Conservation (phyloP, 2,888 invertebrate species). For the Mimumesa dahlbomi region DNA sequence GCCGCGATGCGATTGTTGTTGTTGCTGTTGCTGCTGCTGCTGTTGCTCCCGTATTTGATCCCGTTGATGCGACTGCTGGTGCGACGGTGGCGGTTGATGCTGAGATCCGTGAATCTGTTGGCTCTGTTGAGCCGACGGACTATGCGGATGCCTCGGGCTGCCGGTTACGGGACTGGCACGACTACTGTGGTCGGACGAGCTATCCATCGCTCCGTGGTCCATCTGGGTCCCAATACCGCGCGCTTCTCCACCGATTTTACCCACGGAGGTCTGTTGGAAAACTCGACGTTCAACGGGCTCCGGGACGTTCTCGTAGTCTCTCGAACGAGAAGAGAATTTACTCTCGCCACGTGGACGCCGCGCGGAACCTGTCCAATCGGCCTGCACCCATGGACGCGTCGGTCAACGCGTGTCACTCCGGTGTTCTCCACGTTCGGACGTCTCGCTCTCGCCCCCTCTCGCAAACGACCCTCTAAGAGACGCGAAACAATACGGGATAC, state of each 20-base stretch:
- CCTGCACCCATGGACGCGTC: neutral
- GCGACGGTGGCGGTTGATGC: slow-evolving; percentile 72
- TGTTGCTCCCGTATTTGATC: slow-evolving; percentile 70
- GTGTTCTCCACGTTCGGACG: neutral
- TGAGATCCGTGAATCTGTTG: slow-evolving; percentile 66
- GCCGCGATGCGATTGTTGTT: slow-evolving; percentile 79
- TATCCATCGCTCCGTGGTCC: slow-evolving; percentile 79
- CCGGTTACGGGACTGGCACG: slow-evolving; percentile 78
- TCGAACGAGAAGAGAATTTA: slow-evolving; percentile 75
- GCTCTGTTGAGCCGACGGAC: slow-evolving; percentile 71
- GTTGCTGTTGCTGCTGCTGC: slow-evolving; percentile 59
- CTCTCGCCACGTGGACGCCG: slow-evolving; percentile 74
- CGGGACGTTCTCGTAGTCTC: neutral
- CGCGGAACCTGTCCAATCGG: neutral
- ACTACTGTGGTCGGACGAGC: slow-evolving; percentile 81
- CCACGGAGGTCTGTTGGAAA: no score
- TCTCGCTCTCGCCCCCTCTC: neutral
- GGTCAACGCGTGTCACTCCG: slow-evolving; percentile 30
- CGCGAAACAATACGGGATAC: slow-evolving; percentile 27
- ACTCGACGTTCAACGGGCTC: no score
- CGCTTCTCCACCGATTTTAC: no score
- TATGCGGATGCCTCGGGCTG: slow-evolving; percentile 77
- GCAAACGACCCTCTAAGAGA: slow-evolving; percentile 34
- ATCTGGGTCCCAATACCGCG: slow-evolving; percentile 48
- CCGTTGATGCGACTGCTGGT: slow-evolving; percentile 70